Base-by-base conservation (phyloP, 2,113 vertebrate species). In the Erythrolamprus reginae region DNA sequence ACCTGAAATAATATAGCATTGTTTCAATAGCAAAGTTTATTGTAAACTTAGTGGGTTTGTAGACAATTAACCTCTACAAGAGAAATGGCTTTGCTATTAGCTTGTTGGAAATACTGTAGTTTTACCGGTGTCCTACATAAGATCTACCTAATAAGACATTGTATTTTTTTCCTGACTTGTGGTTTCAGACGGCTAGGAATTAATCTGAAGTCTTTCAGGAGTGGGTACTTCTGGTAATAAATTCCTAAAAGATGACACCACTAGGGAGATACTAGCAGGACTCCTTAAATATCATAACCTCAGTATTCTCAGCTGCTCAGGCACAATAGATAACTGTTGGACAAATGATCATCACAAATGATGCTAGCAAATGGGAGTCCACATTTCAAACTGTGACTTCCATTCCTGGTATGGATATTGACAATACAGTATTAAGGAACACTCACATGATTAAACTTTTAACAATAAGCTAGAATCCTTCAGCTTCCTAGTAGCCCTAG, bases 71-170 rank as follows among this genome's bases (percentile, higher is more conserved):
- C 91, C 93, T 87, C 89, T 92, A 91, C 88, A 88, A 84, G 92
- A 95, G 91, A 93, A 92, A 94, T 0, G 93, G 90, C 87, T 94
- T 92, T 90, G 93, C 93, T 95, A 93, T 94, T 87, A 93, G 89
- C 93, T 95, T 87, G 92, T 89, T 94, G 92, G 90, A 92, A 91
- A 95, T 95, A 95, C 93, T 95, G 92, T 94, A 95, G 95, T 93
- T 90, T 94, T 91, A 93, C 17, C 82, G 84, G 92, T 93, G 90
- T 50, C 89, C 91, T 88, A 9, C 51, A 8, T 56, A 82, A 82
- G 52, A 84, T 48, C 77, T 88, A 65, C 28, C 45, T 38, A 84
- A 23, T 47, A 91, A 91, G 70, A 88, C 82, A 45, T 7, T 26
- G 13, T 48, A 51, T 42, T 47, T 56, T 56, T 28, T 83, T 58